Percentiles rank a stretch among this genome's conserved stretches.
Conservation (phyloP, 2,797 vertebrate species). For the Balearica regulorum region DNA sequence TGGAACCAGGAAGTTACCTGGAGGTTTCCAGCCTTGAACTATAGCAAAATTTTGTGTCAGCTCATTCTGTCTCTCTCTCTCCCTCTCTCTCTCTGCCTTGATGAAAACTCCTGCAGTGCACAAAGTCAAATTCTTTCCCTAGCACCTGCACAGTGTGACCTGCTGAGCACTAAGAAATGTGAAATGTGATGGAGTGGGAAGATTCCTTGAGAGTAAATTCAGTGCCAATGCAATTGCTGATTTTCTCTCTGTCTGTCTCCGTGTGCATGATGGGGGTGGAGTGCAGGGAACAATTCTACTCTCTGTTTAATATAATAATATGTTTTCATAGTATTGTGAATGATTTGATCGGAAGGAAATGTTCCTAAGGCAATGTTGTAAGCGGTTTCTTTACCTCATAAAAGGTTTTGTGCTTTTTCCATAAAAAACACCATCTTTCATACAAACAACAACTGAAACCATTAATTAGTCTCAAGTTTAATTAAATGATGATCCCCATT, state of each 20-base stretch:
- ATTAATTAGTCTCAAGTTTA: conserved; percentile 67
- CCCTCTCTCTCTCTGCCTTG: not conserved
- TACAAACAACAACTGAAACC: conserved; percentile 58
- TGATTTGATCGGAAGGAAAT: not conserved
- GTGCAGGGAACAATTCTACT: not conserved
- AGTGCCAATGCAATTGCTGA: not conserved
- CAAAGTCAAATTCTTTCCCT: not conserved
- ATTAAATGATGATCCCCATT: conserved; percentile 59
- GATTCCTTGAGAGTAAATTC: not conserved
- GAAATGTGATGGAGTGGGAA: not conserved
- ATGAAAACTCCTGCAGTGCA: not conserved
- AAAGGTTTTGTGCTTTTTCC: conserved; percentile 7
- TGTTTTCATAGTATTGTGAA: not conserved
- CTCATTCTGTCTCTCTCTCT: not conserved
- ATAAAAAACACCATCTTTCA: conserved; percentile 40
- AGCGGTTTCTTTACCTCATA: conserved; percentile 19
- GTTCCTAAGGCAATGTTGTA: conserved; percentile 13
- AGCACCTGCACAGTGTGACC: not conserved
- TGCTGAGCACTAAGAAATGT: not conserved
- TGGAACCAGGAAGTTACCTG: not conserved
- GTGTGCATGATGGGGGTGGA: not conserved
- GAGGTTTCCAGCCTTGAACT: not conserved
- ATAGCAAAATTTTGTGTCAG: not conserved
- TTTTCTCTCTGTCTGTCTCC: not conserved
- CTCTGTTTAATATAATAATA: not conserved